These are phyloP conservation scores for Eustalomyia histrio DNA, from an alignment of 2,888 invertebrate species.

Conservation along the genomic window DNA sequence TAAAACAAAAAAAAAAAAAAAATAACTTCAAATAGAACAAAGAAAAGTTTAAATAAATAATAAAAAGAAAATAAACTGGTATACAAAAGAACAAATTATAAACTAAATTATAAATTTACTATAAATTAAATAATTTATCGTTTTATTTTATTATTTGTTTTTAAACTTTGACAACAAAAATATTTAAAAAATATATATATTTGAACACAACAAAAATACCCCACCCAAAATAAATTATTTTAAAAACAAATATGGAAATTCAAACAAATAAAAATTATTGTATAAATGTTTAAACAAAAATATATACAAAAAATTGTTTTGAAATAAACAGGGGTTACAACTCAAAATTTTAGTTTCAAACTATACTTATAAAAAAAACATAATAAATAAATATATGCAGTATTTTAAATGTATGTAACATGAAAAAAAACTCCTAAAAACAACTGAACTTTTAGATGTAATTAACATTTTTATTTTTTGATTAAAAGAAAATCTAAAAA, in stretches of 20 bases:
- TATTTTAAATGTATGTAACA: not conserved
- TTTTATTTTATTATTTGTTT: not conserved
- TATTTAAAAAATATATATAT: not conserved
- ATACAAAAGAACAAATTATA: slow-evolving; percentile 49
- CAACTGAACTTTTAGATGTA: slow-evolving; percentile 74
- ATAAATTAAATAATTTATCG: not conserved
- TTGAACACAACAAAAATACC: slow-evolving; percentile 69
- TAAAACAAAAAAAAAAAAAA: slow-evolving; percentile 68
- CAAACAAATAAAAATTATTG: slow-evolving; percentile 50
- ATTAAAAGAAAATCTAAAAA: slow-evolving; percentile 49
- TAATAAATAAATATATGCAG: slow-evolving; percentile 5
- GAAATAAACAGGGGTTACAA: slow-evolving; percentile 8
- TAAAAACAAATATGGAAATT: slow-evolving; percentile 61
- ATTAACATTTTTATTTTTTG: slow-evolving; percentile 35
- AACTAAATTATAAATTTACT: not conserved
- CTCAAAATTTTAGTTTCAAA: not conserved
- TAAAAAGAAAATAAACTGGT: slow-evolving; percentile 65
- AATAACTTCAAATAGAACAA: slow-evolving; percentile 61
- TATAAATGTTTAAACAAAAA: slow-evolving; percentile 45
- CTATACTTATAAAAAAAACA: slow-evolving; percentile 5
- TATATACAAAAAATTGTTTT: slow-evolving; percentile 63
- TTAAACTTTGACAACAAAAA: not conserved
- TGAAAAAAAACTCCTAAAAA: slow-evolving; percentile 76
- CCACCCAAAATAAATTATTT: slow-evolving; percentile 68
- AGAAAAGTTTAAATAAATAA: slow-evolving; percentile 24